Base-by-base conservation (phyloP, 2,888 invertebrate species). In the Thymelicus acteon region DNA sequence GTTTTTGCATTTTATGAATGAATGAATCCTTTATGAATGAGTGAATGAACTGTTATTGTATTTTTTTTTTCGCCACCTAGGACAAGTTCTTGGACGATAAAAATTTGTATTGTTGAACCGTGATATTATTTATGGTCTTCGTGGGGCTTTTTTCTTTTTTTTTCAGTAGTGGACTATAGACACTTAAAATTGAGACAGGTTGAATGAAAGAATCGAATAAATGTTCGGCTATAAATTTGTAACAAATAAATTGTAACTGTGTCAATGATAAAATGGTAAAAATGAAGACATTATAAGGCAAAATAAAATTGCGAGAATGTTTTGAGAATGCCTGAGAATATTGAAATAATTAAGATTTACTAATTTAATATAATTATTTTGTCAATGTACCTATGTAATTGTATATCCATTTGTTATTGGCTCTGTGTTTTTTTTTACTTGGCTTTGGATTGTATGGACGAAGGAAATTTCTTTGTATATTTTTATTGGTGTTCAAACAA, bases 51-150 rank as follows among this genome's bases (percentile, higher is more conserved):
- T 71, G 64, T 65, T 72, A 76, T 76, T 77, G 76, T 75, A 80
- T 86, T 87, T 86, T 86, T 85, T 81, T 79, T 61, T 19, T 64
- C 49, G 70, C 70, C 70, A 70, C 72, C 73, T 74, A 78, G 81
- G 82, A 84, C 75, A 76, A 82, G 80, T 82, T 82, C 80, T 80
- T 74, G 81, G 80, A 76, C 85, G 82, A 89, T 92, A 90, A 91
- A 92, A 92, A 92, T 89, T 91, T 92, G 90, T 92, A 89, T 91
- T 90, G 90, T 92, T 81, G 81, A 79, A 78, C 77, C 37, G 77
- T 79, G 74, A 84, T 87, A 90, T 91, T 90, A 91, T 92, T 93
- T 93, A 92, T 90, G 87, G 77, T 80, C 80, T 79, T 72, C 37
- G 60, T 74, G 73, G 72, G 74, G 77, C 7, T 40, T 49, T 49